Conservation (phyloP, 2,888 invertebrate species). For the Taenaris catops region DNA sequence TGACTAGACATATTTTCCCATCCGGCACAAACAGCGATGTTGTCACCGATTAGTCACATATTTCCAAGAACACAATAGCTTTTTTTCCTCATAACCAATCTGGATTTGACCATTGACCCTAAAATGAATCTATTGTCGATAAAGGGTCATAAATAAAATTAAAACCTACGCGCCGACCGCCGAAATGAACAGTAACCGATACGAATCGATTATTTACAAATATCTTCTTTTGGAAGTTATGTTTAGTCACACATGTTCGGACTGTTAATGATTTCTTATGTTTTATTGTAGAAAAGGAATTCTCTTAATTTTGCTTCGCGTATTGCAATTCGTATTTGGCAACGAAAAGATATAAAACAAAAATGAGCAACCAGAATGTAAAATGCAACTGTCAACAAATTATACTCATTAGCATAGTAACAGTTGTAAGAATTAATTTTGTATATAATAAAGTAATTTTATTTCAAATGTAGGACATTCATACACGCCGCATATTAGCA, state of each 20-base stretch:
- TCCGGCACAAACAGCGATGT: no score
- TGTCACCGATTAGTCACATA: slow-evolving; percentile 14
- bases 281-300: slow-evolving; percentile 3
- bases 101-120: slow-evolving; percentile 12
- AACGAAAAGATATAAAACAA: no score
- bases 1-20: no score
- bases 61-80: slow-evolving; percentile 13
- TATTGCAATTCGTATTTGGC: no score
- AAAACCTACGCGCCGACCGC: slow-evolving; percentile 10
- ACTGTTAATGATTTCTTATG: not conserved
- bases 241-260: slow-evolving; percentile 12
- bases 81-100: slow-evolving; percentile 11
- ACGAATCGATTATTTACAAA: slow-evolving; percentile 38
- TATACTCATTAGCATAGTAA: no score
- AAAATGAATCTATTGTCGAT: slow-evolving; percentile 13
- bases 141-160: slow-evolving; percentile 10
- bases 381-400: no score
- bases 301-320: not conserved
- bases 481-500: no score
- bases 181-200: slow-evolving; percentile 37
- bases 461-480: no score
- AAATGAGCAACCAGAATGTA: no score
- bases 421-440: no score
- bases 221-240: slow-evolving; percentile 20
- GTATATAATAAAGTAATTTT: no score